Evolutionary conservation across 2,113 vertebrate species (phyloP), one percentile per base, ranked within the genome.

Genomic region (Pseudopipra pipra): DNA sequence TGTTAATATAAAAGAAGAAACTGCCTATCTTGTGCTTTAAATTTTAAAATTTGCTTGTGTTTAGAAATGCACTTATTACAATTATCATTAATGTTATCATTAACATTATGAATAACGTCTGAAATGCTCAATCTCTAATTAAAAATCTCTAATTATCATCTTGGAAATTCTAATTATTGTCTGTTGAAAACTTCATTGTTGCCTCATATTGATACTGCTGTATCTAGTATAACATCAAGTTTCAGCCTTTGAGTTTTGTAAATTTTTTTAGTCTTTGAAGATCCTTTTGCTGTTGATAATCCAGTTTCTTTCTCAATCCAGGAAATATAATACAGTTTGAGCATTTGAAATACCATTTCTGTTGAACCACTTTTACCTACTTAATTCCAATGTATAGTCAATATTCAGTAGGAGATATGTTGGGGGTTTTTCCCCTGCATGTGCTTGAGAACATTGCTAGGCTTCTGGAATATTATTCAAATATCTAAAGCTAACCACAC

Each of bases 391-490:
- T 37, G 1, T 37, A 25, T 73, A 41, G 2, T 52, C 18, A 49
- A 13, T 61, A 71, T 63, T 88, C 39, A 54, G 5, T 31, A 58
- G 7, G 37, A 73, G 9, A 14, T 25, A 13, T 51, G 4, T 2
- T 47, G 12, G 8, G 4, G 1, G 0, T 9, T 9, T 35, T 58
- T 51, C 28, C 11, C 6, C 54, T 58, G 5, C 8, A 35, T 62
- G 5, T 68, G 19, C 58, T 71, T 66, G n/a, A 55, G 55, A 49
- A 71, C 11, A 6, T 52, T 75, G 6, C 24, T 33, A 74, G 33
- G 22, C 7, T 92, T 93, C 25, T 67, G 14, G 28, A 66, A 27
- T 56, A 41, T 49, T 78, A 56, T 58, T 75, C 28, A 75, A 62
- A 37, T 72, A 49, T 28, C 18, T 49, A 28, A 79, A 59, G 15